phyloP scores from a whole-genome alignment of 2,888 invertebrate genomes.

The Tetragnatha montana region DNA sequence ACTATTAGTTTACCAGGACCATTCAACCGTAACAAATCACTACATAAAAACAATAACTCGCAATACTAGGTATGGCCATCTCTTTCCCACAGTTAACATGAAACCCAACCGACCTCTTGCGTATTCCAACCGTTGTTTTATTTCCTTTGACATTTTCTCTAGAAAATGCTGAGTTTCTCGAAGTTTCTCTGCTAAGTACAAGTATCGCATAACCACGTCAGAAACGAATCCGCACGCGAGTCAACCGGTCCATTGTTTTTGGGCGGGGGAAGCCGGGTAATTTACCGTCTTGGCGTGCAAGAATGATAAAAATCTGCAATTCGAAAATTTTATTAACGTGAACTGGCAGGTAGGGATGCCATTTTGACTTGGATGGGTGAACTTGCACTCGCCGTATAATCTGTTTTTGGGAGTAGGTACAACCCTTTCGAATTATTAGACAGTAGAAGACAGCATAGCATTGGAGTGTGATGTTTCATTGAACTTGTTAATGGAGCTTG shows the following conservation, averaged over 20 bases:
- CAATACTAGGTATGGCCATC: conserved; percentile 8
- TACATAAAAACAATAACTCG: no score
- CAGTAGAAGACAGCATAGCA: no score
- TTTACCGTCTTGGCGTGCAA: conserved; percentile 18
- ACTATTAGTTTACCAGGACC: no score
- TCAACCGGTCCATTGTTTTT: conserved; percentile 21
- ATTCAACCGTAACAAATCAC: no score
- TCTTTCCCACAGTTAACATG: conserved; percentile 24
- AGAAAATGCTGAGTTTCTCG: background rate
- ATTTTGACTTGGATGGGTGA: background rate
- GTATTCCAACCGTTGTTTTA: background rate
- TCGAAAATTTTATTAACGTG: background rate
- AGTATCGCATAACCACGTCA: conserved; percentile 7
- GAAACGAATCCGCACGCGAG: background rate
- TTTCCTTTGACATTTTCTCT: background rate
- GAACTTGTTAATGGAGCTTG: no score
- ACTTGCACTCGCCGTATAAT: background rate
- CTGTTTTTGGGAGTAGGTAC: background rate
- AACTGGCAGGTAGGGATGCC: background rate
- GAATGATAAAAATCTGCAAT: background rate
- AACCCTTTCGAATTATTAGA: background rate
- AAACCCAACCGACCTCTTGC: background rate
- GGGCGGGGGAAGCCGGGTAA: conserved; percentile 13
- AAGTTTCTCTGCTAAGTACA: conserved; percentile 4
- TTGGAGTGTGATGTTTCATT: no score